Evolutionary conservation across 2,113 vertebrate species (phyloP).

Genomic region (Choloepus hoffmanni): DNA sequence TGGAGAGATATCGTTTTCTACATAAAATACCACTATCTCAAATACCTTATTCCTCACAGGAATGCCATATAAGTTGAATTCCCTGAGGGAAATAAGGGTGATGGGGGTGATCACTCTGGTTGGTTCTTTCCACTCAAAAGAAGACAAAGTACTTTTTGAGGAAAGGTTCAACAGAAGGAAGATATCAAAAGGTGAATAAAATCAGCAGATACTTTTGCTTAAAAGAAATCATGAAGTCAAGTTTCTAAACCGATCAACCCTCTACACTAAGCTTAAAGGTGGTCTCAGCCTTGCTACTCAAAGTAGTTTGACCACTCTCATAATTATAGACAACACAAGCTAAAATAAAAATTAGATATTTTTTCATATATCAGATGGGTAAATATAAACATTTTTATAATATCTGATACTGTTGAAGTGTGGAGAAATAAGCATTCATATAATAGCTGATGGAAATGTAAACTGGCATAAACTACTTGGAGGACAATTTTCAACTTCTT

Average conservation of each 20-base stretch:
- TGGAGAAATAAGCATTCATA: not conserved
- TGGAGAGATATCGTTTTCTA: not conserved
- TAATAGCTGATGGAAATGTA: not conserved
- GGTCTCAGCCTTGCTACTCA: not conserved
- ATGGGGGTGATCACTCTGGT: rapidly evolving
- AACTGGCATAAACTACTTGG: not conserved
- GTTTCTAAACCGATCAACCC: not conserved
- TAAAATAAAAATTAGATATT: not conserved
- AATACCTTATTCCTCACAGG: not conserved
- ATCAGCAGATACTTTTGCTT: not conserved
- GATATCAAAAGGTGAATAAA: not conserved
- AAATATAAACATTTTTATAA: not conserved
- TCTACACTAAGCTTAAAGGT: not conserved
- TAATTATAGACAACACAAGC: not conserved
- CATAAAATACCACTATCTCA: not conserved
- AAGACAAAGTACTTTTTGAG: not conserved
- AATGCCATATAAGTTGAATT: not conserved
- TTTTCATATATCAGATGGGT: not conserved
- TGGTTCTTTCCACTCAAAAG: not conserved
- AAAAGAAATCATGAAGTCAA: not conserved
- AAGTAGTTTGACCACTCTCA: not conserved
- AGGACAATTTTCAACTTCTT: not conserved
- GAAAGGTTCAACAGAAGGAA: not conserved
- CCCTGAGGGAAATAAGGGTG: not conserved
- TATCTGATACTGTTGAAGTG: not conserved